Conservation (phyloP, 1,140 invertebrate genomes). For the Nymphalis io region DNA sequence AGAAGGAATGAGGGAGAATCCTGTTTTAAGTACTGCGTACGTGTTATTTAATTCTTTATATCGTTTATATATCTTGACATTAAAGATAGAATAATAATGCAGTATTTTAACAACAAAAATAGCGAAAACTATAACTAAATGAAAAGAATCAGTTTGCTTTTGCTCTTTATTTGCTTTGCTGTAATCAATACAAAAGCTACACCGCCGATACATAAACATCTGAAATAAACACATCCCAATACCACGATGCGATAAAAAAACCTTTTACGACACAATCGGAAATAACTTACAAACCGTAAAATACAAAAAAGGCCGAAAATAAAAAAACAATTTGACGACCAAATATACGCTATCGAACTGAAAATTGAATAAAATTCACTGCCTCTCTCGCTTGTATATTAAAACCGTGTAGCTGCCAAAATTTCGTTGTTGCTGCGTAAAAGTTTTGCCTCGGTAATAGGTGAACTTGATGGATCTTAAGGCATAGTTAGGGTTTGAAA, state of each 20-base stretch:
- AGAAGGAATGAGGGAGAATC: too few species aligned
- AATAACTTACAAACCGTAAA: conserved; percentile 7
- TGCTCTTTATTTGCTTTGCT: too few species aligned
- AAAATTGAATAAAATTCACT: conserved; percentile 9
- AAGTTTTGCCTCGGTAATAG: background rate
- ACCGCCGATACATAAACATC: background rate
- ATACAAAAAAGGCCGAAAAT: background rate
- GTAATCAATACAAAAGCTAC: background rate
- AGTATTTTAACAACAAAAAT: too few species aligned
- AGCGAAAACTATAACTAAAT: too few species aligned
- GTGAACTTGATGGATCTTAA: background rate
- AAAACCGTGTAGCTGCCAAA: background rate
- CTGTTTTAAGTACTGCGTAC: too few species aligned
- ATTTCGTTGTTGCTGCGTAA: background rate
- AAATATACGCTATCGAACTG: conserved; percentile 8
- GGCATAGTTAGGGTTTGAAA: too few species aligned
- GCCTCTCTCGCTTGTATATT: background rate
- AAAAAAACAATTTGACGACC: conserved; percentile 7
- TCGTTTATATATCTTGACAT: too few species aligned
- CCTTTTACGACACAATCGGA: conserved; percentile 4
- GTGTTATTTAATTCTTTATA: too few species aligned
- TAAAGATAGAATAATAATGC: too few species aligned
- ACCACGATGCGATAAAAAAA: conserved; percentile 2
- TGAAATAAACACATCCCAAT: conserved; percentile 1
- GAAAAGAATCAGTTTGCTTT: too few species aligned